These are phyloP conservation scores for Eupithecia exiguata DNA, from an alignment of 2,888 invertebrate genomes.

Conservation along the genomic window DNA sequence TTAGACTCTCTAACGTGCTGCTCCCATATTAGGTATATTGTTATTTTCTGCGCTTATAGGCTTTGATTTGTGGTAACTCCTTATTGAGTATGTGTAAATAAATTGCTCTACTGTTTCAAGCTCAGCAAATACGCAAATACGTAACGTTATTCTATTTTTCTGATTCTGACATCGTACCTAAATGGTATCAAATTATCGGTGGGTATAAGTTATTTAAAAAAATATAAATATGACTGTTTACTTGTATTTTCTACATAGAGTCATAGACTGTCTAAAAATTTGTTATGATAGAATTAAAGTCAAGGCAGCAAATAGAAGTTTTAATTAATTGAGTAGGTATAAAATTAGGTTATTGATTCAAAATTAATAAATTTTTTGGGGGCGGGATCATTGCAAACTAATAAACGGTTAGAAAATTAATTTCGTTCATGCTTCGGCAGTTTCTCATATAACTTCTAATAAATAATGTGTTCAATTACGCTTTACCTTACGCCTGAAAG, in stretches of 20 bases:
- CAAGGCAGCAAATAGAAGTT: background rate
- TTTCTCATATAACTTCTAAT: background rate
- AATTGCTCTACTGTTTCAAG: background rate
- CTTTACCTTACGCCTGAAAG: too few species aligned
- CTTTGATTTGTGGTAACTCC: conserved; percentile 24
- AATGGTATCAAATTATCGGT: background rate
- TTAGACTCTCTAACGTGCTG: background rate
- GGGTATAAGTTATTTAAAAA: background rate
- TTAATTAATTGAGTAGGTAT: conserved; percentile 13
- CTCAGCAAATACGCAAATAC: background rate
- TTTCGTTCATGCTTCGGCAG: background rate
- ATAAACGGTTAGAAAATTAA: background rate
- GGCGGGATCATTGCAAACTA: background rate
- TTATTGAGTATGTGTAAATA: conserved; percentile 2
- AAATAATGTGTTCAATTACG: background rate
- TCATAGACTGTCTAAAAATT: background rate
- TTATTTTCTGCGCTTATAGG: background rate
- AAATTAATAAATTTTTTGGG: background rate
- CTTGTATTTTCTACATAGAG: background rate
- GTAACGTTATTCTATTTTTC: background rate
- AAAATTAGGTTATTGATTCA: conserved; percentile 8
- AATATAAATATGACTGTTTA: background rate
- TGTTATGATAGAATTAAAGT: background rate
- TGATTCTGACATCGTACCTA: background rate
- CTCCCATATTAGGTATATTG: background rate